Conservation (phyloP, 2,888 invertebrate genomes). For the Cinara cedri region DNA sequence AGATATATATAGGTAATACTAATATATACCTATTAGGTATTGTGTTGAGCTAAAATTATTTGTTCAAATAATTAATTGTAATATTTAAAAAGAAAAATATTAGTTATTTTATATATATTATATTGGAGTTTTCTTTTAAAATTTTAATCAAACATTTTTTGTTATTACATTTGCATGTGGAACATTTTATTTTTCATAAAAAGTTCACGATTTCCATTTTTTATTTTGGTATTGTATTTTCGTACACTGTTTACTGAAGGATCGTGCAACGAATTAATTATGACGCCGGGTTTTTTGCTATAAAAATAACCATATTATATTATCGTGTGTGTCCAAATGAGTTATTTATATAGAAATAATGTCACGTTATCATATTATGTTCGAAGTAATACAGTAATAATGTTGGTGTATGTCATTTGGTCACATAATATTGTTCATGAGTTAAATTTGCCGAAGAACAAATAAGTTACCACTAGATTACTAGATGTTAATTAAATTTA, state of each 20-base stretch:
- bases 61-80: not conserved
- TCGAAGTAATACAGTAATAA: not conserved
- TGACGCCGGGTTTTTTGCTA: not conserved
- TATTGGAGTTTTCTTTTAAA: not conserved
- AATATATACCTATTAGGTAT: not conserved
- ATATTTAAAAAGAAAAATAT: not conserved
- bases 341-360: not conserved
- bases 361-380: not conserved
- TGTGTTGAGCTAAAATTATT: not conserved
- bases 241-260: constrained; percentile 8
- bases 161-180: constrained; percentile 28
- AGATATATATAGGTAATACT: no score
- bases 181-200: not conserved
- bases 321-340: no score
- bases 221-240: not conserved
- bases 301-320: not conserved
- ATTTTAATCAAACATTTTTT: constrained; percentile 16
- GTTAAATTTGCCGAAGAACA: no score
- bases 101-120: not conserved
- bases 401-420: no score
- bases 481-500: no score
- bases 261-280: constrained; percentile 30
- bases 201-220: constrained; percentile 20
- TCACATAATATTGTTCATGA: no score
- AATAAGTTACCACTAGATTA: no score